Base-by-base conservation (phyloP, 2,113 vertebrate species). In the Deroptyus accipitrinus region DNA sequence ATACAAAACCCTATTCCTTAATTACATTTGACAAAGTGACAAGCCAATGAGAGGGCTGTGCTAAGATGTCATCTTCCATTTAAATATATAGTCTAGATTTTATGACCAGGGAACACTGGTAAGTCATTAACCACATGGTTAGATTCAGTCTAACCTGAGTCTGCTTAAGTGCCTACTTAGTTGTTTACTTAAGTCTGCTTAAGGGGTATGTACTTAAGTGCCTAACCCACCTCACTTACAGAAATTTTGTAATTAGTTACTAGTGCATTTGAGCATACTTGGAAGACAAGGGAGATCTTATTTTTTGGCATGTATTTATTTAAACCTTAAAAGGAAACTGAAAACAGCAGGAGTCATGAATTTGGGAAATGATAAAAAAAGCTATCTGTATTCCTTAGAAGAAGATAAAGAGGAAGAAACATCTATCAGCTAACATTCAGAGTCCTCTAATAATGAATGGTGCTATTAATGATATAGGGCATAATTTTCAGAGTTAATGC, bases 101-200 rank as follows among this genome's bases (percentile, higher is more conserved):
- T 25, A 64, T 74, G 83, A 75, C 62, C 72, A 77, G 79, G 86
- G 78, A 92, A 57, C 27, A 24, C 61, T 92, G 69, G 17, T 85
- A 63, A 72, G 27, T 88, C n/a, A 22, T 92, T 94, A 94, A 76
- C 76, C 63, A 37, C 62, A 16, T 41, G 0, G 73, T 66, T 66
- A 85, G 94, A 95, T 89, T 93, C 81, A 85, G 74, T 76, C 59
- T 95, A 83, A 92, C n/a, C 88, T 95, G 94, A 92, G 59, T 94
- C 90, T 83, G 14, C 52, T 80, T 44, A 94, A 97, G 94, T 97
- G 95, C 90, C 95, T 96, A 44, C 49, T 74, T 88, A 93, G 69
- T 4, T 24, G 76, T 95, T 87, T 91, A 77, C 70, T 75, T n/a
- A 37, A 83, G 81, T 67, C 74, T 88, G 4, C 87, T 92, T 90